Conservation (phyloP, 2,113 vertebrate species). For the Pseudois nayaur region DNA sequence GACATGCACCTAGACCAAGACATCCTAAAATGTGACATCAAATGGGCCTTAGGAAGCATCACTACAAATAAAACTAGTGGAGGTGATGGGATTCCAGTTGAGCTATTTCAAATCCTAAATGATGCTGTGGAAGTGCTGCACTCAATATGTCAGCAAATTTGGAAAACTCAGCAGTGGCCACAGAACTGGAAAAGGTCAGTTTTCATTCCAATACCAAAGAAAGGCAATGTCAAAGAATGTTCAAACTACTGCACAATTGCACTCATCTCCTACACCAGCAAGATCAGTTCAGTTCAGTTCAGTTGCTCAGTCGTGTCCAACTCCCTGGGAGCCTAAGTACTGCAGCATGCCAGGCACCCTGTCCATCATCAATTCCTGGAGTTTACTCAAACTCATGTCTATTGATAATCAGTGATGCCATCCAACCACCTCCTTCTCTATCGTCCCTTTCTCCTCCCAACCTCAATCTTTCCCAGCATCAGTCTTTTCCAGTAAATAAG, state of each 20-base stretch:
- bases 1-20: not conserved
- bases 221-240: not conserved
- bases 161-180: not conserved
- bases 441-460: not conserved
- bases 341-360: not conserved
- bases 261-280: not conserved
- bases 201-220: not conserved
- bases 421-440: not conserved
- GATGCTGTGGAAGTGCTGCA: not conserved
- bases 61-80: not conserved
- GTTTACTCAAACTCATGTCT: not conserved
- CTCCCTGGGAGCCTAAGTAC: not conserved
- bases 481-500: not conserved
- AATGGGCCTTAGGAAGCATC: not conserved
- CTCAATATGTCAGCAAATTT: not conserved
- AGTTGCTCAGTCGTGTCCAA: not conserved
- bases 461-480: not conserved
- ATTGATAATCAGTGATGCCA: not conserved
- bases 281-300: not conserved
- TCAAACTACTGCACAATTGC: not conserved
- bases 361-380: not conserved
- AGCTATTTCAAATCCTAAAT: not conserved
- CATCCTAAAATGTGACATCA: not conserved
- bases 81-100: not conserved
- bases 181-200: not conserved